Base-by-base conservation (phyloP, 2,888 invertebrate species). In the Melieria picta region DNA sequence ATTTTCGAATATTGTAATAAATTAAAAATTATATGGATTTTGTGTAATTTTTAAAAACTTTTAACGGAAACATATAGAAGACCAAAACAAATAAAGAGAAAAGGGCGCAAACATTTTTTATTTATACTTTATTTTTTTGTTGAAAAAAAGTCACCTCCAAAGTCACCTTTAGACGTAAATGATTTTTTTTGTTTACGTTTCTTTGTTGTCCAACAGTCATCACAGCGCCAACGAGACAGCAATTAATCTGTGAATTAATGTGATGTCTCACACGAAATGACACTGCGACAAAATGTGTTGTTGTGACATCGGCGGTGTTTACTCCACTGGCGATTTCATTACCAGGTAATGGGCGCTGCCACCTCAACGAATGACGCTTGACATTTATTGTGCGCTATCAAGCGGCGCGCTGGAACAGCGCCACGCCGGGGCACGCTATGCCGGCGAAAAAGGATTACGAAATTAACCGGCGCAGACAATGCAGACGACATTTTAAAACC, bases 391-490 rank as follows among this genome's bases (percentile, higher is more conserved):
- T 61, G 66, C 66, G 30, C 64, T 62, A 65, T 57, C 67, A 60
- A 60, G 58, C 50, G 6, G 58, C 43, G n/a, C n/a, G n/a, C n/a
- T n/a, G n/a, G n/a, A n/a, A n/a, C n/a, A n/a, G n/a, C n/a, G n/a
- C n/a, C n/a, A 43, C 16, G 46, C 56, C 45, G 16, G 43, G 11
- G 50, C 50, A 45, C 4, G 50, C 50, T 30, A 13, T 30, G n/a
- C 45, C 42, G 63, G 55, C 67, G 62, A 56, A 69, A 72, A 72
- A 69, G 65, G 72, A 72, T 69, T 69, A 69, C 72, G 66, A 72
- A 72, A 72, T 72, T 72, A 72, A 72, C 72, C 65, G 57, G 62
- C 56, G 63, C 69, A 72, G 72, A 69, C 72, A 64, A 67, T 57
- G 68, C 58, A 58, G 72, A 64, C 64, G 71, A 71, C 71, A 71